phyloP scores from a whole-genome alignment of 2,888 invertebrate species.

The Oeneis ivallda region DNA sequence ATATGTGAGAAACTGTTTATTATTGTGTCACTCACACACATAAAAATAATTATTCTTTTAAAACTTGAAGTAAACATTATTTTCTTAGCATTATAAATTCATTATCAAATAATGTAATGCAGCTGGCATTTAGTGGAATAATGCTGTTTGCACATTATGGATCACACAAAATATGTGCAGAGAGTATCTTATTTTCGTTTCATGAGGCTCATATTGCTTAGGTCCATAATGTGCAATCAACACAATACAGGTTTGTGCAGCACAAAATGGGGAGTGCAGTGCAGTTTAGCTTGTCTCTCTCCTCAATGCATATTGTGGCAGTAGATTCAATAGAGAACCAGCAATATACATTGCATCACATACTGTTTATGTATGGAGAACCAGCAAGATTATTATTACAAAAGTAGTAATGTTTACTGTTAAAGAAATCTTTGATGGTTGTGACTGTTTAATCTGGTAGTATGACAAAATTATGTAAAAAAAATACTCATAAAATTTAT shows the following conservation, averaged over 20 bases:
- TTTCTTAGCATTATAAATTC: background rate
- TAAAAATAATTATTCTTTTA: no score
- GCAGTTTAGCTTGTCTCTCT: slow-evolving; percentile 20
- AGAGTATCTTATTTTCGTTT: background rate
- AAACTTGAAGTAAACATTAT: no score
- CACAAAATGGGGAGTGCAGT: slow-evolving; percentile 21
- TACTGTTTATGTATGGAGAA: no score
- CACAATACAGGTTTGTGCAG: slow-evolving; percentile 23
- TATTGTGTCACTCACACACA: no score
- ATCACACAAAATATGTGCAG: background rate
- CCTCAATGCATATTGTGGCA: background rate
- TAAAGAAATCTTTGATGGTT: background rate
- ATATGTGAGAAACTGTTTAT: no score
- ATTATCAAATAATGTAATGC: slow-evolving; percentile 35
- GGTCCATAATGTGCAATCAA: background rate
- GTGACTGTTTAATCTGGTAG: background rate
- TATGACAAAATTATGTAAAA: background rate
- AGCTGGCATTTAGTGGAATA: slow-evolving; percentile 24
- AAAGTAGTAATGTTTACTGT: background rate
- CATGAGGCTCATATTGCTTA: background rate
- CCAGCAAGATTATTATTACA: background rate
- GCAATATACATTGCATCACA: background rate
- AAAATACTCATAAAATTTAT: background rate
- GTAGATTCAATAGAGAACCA: background rate
- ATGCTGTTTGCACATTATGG: background rate